Evolutionary conservation across 2,113 vertebrate species (phyloP).

Genomic region (Pelvicachromis taeniatus): DNA sequence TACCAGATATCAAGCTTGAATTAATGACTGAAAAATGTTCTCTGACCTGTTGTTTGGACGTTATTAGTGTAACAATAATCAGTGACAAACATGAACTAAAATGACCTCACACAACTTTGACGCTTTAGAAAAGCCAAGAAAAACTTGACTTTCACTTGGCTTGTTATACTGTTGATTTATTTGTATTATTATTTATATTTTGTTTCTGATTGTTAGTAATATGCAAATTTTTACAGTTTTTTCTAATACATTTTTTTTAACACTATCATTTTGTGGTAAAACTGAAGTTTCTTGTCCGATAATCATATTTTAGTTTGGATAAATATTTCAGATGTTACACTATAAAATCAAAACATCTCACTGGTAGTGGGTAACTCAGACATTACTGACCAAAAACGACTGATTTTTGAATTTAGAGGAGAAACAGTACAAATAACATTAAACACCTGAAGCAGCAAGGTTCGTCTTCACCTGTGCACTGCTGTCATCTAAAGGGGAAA

Average conservation of each 20-base stretch:
- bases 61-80: neutral
- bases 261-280: neutral
- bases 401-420: neutral
- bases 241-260: too few relatives aligned
- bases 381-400: neutral
- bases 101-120: neutral
- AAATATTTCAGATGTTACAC: neutral
- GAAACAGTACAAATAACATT: neutral
- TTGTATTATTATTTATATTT: neutral
- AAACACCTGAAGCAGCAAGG: rapidly evolving
- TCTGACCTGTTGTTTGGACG: neutral
- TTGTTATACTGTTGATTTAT: neutral
- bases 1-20: rapidly evolving
- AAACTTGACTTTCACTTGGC: neutral
- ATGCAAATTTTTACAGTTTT: too few relatives aligned
- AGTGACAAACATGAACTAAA: neutral
- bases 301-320: neutral
- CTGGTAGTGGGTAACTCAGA: neutral
- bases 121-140: rapidly evolving
- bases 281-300: neutral
- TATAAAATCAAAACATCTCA: neutral
- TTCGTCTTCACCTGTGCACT: neutral
- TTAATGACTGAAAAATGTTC: too few relatives aligned
- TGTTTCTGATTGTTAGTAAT: neutral
- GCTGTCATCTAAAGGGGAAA: neutral